Evolutionary conservation across 2,113 vertebrate genomes (phyloP), one percentile per base, ranked within the genome.

Genomic region (Charina bottae): DNA sequence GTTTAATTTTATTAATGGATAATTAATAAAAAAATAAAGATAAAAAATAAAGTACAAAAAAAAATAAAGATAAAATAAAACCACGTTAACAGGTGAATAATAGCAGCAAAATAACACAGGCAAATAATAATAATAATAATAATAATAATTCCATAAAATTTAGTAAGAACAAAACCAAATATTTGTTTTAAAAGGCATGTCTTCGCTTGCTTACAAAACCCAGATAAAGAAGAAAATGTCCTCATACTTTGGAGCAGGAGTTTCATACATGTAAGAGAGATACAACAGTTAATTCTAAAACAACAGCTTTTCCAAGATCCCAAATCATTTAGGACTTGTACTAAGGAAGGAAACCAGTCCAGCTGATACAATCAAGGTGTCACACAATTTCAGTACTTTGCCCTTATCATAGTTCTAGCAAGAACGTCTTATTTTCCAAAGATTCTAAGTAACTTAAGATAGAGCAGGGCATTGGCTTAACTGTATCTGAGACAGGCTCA

Each of bases 1-100:
- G 55, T 54, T 95, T 89, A 95, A 94, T 95, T 94, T 95, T 94
- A 93, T 91, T 95, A 93, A 95, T 78, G 94, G 28, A 93, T 93
- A 72, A n/a, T n/a, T n/a, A n/a, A n/a, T n/a, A n/a, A 78, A 78
- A 72, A 13, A 72, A 7, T 33, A 33, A 56, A 56, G 15, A 56
- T 17, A 56, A 56, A 56, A 56, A n/a, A n/a, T n/a, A n/a, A n/a
- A n/a, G n/a, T n/a, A n/a, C n/a, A n/a, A n/a, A n/a, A 78, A 78
- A 72, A 13, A 72, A 7, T 33, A 33, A 56, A 56, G 15, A 56
- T 17, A 56, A 56, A 56, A 56, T 15, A 17, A 17, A 56, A 56
- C 13, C 55, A 37, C 37, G 6, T 37, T 78, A 37, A 68, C 64
- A n/a, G 37, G 37, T 37, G 15, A 37, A 78, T 37, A 78, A 33